Evolutionary conservation across 92 coral and sea anemone species (phyloP), one percentile per base, ranked within the genome.

Genomic region (Epizoanthus illoricatus): DNA sequence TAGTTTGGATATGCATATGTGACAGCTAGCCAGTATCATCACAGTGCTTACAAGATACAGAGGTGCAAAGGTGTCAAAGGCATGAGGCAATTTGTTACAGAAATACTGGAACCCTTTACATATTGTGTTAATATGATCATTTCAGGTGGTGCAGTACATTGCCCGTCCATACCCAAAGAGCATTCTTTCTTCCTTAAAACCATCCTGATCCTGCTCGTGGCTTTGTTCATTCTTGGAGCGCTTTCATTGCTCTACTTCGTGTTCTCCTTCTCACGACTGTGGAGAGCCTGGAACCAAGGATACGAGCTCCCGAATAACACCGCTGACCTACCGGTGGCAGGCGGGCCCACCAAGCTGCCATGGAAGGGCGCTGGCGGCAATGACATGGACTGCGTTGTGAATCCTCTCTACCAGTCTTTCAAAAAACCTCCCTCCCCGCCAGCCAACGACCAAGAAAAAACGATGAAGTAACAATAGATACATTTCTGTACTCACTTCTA

Each of bases 231-330:
- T 67, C 61, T 78, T 2, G 82, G 71, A 12, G 57, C 61, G 40
- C 23, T 78, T 41, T 63, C 72, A 17, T 78, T 78, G 24, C 69
- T 78, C 18, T 78, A 43, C 52, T 28, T 78, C 60, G 82, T 78
- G 61, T 78, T 42, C 71, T 78, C 82, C 40, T 78, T 64, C 52
- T 78, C 82, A 9, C 82, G 82, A 45, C 71, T 78, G 42, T 61
- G 82, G 71, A 78, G 43, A 36, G 72, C 82, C 24, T 78, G 82
- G 82, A 11, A 78, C 82, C 82, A 45, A 64, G 82, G 82, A 12
- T 78, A 64, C 21, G 82, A 78, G 58, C 47, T 63, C 7, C 52
- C 82, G 24, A 78, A 78, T 42, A 78, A 62, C 62, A 15, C 12
- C 71, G 12, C 60, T n/a, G 82, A 45, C 7, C 5, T 12, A n/a